Percentiles rank a stretch among this genome's conserved stretches.
Evolutionary conservation across 2,888 invertebrate species (phyloP).

Genomic region (Sphaeridia pumilis): DNA sequence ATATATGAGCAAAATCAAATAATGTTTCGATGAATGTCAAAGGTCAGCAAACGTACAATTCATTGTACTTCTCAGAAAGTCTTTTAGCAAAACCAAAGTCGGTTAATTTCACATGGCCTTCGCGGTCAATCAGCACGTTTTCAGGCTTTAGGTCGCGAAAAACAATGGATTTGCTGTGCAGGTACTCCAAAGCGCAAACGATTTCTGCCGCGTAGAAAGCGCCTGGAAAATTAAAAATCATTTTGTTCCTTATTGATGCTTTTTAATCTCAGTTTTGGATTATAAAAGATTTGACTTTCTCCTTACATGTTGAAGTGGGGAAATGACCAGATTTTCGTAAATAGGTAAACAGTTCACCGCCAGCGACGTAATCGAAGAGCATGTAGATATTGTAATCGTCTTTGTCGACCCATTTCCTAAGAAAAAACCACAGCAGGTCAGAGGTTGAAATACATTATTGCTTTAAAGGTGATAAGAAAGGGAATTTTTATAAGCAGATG

Average conservation of each 20-base stretch:
- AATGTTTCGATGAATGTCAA: too few species aligned
- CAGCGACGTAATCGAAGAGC: constrained; percentile 92
- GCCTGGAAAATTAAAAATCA: constrained; percentile 42
- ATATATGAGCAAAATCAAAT: background rate
- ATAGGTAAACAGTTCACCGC: constrained; percentile 94
- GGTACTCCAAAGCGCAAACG: constrained; percentile 81
- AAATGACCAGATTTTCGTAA: constrained; percentile 83
- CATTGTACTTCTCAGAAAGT: constrained; percentile 59
- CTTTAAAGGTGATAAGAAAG: background rate
- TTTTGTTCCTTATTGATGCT: background rate
- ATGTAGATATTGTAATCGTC: constrained; percentile 88
- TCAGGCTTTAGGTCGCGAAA: constrained; percentile 66
- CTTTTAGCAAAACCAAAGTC: constrained; percentile 98
- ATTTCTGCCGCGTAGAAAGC: constrained; percentile 94
- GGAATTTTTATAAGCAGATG: background rate
- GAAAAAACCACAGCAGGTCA: constrained; percentile 11
- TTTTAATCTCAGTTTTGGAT: background rate
- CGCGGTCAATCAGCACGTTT: constrained; percentile 78
- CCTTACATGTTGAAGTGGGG: constrained; percentile 53
- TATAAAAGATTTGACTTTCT: too few species aligned
- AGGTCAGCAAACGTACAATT: constrained; percentile 5
- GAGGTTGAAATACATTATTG: background rate
- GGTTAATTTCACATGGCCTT: constrained; percentile 92
- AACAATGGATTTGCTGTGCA: constrained; percentile 77
- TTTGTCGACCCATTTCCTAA: constrained; percentile 81